Conservation (phyloP, 1,140 invertebrate species). For the Goniozus legneri region DNA sequence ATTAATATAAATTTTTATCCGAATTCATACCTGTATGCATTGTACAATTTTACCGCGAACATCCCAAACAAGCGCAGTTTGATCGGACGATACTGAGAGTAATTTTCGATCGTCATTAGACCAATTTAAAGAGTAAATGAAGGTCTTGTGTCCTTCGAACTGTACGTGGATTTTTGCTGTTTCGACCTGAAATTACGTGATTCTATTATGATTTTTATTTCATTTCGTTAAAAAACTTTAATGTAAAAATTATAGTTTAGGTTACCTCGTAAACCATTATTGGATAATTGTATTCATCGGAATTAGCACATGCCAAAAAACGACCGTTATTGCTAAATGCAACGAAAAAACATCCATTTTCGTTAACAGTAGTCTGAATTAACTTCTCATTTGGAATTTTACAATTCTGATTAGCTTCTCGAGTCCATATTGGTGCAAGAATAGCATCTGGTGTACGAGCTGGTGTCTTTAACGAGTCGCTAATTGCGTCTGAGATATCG, state of each 20-base stretch:
- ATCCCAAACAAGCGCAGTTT: conserved; percentile 60
- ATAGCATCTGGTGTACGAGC: conserved; percentile 21
- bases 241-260: conserved; percentile 1
- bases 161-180: conserved; percentile 31
- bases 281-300: conserved; percentile 49
- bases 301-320: conserved; percentile 56
- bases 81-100: conserved; percentile 63
- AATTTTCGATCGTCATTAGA: conserved; percentile 56
- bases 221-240: background rate
- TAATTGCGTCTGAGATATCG: conserved; percentile 22
- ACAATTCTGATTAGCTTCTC: conserved; percentile 59
- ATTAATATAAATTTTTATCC: too few species aligned
- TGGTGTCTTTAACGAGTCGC: conserved; percentile 13
- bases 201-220: background rate
- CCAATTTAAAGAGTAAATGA: conserved; percentile 65
- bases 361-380: conserved; percentile 43
- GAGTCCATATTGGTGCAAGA: conserved; percentile 52
- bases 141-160: conserved; percentile 57
- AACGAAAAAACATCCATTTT: conserved; percentile 52
- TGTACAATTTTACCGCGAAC: conserved; percentile 48
- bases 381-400: conserved; percentile 59
- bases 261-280: conserved; percentile 51
- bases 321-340: conserved; percentile 54
- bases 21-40: conserved; percentile 40
- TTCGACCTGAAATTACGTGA: conserved; percentile 25